Conservation (phyloP, 2,797 vertebrate species). For the Sebastes cheni region DNA sequence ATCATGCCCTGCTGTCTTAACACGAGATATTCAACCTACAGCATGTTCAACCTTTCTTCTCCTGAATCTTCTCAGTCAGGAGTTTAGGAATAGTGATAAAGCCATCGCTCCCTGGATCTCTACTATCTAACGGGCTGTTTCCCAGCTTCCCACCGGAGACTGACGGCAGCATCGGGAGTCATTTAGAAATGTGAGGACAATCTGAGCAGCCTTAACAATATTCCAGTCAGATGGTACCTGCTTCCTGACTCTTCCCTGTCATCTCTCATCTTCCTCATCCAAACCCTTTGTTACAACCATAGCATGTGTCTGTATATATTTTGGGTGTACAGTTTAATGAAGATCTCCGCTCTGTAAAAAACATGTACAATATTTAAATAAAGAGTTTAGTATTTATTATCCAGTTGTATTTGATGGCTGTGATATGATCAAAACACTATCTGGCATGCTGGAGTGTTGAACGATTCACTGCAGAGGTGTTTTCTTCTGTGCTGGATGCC, state of each 20-base stretch:
- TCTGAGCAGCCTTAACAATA: constrained; percentile 65
- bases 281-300: constrained; percentile 50
- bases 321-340: constrained; percentile 60
- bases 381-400: constrained; percentile 95
- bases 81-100: constrained; percentile 44
- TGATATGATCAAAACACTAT: neutral
- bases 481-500: neutral
- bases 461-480: neutral
- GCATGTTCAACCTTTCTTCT: neutral
- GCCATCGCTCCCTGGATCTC: constrained; percentile 43
- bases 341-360: constrained; percentile 75
- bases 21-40: neutral
- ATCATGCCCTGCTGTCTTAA: constrained; percentile 60
- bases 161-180: constrained; percentile 3
- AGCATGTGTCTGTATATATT: constrained; percentile 40
- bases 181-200: constrained; percentile 44
- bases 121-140: constrained; percentile 24
- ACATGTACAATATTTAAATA: constrained; percentile 97
- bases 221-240: constrained; percentile 9
- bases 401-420: constrained; percentile 19
- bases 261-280: constrained; percentile 21
- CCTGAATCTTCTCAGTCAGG: constrained; percentile 28
- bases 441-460: neutral
- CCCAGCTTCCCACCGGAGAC: neutral
- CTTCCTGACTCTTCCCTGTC: constrained; percentile 13